A percentile compares a stretch with the other conserved stretches of the same genome.
Evolutionary conservation across 2,113 vertebrate species (phyloP).

Genomic region (Pseudorasbora parva): DNA sequence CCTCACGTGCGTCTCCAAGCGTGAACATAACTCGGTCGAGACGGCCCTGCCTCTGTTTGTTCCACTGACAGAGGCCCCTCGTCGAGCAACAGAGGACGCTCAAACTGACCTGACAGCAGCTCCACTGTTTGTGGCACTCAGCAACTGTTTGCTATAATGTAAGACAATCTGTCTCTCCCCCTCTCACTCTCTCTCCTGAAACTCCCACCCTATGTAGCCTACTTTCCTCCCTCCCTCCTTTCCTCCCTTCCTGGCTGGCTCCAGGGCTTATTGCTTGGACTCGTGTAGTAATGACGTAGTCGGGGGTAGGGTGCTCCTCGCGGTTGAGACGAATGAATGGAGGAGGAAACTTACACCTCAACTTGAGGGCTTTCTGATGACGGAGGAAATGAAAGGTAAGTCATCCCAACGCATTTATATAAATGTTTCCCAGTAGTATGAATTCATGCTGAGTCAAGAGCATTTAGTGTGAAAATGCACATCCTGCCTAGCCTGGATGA

Average conservation of each 20-base stretch:
- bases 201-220: conserved; percentile 54
- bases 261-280: conserved; percentile 10
- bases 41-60: conserved; percentile 37
- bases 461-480: not conserved
- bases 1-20: conserved; percentile 40
- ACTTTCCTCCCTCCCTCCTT: conserved; percentile 57
- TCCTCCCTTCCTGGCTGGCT: conserved; percentile 52
- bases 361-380: not conserved
- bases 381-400: not conserved
- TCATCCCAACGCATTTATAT: not conserved
- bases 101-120: not conserved
- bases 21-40: not conserved
- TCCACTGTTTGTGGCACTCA: conserved; percentile 22
- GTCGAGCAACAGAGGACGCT: no score
- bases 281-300: conserved; percentile 21
- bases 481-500: not conserved
- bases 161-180: conserved; percentile 44
- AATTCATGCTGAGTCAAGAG: not conserved
- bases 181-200: conserved; percentile 31
- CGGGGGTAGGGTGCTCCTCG: not conserved
- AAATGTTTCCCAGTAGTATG: not conserved
- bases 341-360: conserved; percentile 7
- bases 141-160: conserved; percentile 33
- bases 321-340: not conserved
- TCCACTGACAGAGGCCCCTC: conserved; percentile 25